Evolutionary conservation across 2,797 vertebrate genomes (phyloP).

Genomic region (Sebastes vulpes): DNA sequence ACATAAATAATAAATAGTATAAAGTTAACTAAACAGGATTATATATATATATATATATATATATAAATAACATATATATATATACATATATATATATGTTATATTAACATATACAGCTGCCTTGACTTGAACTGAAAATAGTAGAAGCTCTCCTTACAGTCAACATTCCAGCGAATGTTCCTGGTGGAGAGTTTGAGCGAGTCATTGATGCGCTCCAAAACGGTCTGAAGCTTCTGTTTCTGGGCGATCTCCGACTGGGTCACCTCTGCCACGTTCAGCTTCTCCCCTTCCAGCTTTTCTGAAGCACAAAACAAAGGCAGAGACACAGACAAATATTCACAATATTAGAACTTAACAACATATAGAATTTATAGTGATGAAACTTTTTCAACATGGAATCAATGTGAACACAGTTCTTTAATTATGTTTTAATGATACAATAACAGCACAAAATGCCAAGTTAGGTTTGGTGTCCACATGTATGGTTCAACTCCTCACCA

Average conservation of each 20-base stretch:
- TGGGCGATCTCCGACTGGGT: conserved; percentile 99
- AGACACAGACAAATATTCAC: background rate
- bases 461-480: background rate
- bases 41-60: no score
- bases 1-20: no score
- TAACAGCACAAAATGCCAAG: background rate
- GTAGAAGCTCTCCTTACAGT: conserved; percentile 82
- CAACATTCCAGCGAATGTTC: conserved; percentile 97
- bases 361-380: no score
- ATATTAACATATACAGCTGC: no score
- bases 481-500: conserved; percentile 83
- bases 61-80: no score
- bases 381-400: no score
- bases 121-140: no score
- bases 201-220: conserved; percentile 97
- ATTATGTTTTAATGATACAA: background rate
- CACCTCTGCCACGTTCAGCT: conserved; percentile 97
- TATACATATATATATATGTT: no score
- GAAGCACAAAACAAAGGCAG: background rate
- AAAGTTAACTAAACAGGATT: no score
- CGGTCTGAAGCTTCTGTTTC: conserved; percentile 98
- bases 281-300: conserved; percentile 98
- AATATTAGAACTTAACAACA: no score
- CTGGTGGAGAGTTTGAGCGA: conserved; percentile 94
- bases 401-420: no score